Conservation (phyloP, 2,888 invertebrate genomes). For the Phyllotreta cruciferae region DNA sequence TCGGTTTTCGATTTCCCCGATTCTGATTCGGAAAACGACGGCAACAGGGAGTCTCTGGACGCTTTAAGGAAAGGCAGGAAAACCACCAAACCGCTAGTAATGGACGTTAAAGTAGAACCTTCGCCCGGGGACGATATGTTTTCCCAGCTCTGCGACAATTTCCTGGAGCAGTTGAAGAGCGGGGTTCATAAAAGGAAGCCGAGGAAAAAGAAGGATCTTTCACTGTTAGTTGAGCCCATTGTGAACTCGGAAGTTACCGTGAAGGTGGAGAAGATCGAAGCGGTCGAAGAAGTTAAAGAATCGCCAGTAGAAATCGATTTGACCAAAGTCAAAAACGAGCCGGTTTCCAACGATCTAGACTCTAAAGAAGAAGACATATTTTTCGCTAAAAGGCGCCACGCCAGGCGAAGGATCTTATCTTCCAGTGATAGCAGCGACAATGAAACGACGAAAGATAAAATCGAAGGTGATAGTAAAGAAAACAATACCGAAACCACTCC, state of each 20-base stretch:
- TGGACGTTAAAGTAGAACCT: constrained; percentile 45
- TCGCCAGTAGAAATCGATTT: constrained; percentile 11
- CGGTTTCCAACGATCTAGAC: constrained; percentile 27
- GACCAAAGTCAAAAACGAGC: constrained; percentile 18
- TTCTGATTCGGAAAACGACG: constrained; percentile 69
- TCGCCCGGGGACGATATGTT: constrained; percentile 64
- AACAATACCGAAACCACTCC: background rate
- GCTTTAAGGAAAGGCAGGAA: constrained; percentile 67
- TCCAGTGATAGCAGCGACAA: constrained; percentile 57
- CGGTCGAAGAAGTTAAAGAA: background rate
- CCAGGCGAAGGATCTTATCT: constrained; percentile 43
- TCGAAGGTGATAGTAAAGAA: constrained; percentile 8
- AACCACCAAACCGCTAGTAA: constrained; percentile 63
- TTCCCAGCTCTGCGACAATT: constrained; percentile 77
- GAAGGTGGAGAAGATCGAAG: constrained; percentile 38
- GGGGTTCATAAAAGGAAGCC: constrained; percentile 65
- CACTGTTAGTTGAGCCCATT: constrained; percentile 51
- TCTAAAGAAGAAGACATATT: constrained; percentile 37
- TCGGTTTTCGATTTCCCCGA: constrained; percentile 72
- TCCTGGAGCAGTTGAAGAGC: constrained; percentile 76
- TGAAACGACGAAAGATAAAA: constrained; percentile 44
- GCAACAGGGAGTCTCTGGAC: constrained; percentile 71
- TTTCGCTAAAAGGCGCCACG: constrained; percentile 40
- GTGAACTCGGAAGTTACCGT: constrained; percentile 36
- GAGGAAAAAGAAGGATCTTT: constrained; percentile 61